Evolutionary conservation across 2,113 vertebrate species (phyloP).

Genomic region (Platycercus adscitus): DNA sequence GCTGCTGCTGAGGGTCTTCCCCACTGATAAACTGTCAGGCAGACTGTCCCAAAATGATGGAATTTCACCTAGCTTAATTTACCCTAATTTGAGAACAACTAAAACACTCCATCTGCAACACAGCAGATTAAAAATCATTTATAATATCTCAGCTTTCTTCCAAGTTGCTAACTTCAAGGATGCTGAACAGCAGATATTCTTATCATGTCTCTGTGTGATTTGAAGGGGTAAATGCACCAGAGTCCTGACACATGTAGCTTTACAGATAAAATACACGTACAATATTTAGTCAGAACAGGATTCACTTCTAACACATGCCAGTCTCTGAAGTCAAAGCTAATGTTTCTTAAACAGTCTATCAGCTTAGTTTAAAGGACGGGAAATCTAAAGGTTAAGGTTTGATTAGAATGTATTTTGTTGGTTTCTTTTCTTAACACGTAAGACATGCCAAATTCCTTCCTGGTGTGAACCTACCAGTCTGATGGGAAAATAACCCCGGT

Average conservation of each 20-base stretch:
- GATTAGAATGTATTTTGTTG: background rate
- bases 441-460: background rate
- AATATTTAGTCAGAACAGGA: slow-evolving; percentile 9
- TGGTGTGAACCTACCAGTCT: background rate
- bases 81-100: background rate
- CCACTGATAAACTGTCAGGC: background rate
- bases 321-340: slow-evolving; percentile 40
- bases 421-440: background rate
- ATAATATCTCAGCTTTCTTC: background rate
- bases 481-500: background rate
- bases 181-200: slow-evolving; percentile 8
- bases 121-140: background rate
- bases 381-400: slow-evolving; percentile 29
- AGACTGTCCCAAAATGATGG: background rate
- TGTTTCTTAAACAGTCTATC: background rate
- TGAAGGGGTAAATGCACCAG: background rate
- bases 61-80: background rate
- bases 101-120: background rate
- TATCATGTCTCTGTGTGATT: background rate
- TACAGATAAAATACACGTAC: slow-evolving; percentile 8
- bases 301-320: slow-evolving; percentile 4
- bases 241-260: background rate
- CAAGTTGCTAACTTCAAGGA: background rate
- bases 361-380: background rate
- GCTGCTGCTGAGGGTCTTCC: background rate